Evolutionary conservation across 1,140 invertebrate genomes (phyloP).

Genomic region (Euura saliciscinereae): DNA sequence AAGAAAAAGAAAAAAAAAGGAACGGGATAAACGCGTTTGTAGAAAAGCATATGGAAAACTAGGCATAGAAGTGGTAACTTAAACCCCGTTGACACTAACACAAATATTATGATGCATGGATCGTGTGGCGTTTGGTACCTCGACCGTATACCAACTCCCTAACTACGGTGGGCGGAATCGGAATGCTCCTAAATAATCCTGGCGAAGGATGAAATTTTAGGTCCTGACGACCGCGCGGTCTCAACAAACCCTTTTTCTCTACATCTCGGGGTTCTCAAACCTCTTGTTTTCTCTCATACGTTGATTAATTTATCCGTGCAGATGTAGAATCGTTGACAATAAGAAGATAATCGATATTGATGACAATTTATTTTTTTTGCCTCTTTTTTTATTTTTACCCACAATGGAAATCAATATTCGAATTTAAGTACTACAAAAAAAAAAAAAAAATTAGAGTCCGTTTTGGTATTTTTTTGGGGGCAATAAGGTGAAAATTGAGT

Average conservation of each 20-base stretch:
- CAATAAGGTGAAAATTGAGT: not conserved
- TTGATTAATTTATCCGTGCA: too few species aligned
- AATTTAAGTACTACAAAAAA: not conserved
- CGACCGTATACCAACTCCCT: constrained; percentile 2
- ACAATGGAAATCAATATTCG: not conserved
- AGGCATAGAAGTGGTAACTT: constrained; percentile 37
- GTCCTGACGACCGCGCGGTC: not conserved
- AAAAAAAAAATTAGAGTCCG: not conserved
- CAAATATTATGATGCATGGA: constrained; percentile 50
- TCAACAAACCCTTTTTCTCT: too few species aligned
- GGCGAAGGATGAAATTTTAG: constrained; percentile 15
- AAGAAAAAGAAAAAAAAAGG: too few species aligned
- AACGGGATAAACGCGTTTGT: too few species aligned
- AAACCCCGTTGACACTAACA: constrained; percentile 42
- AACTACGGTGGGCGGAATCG: constrained; percentile 13
- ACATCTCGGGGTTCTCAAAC: too few species aligned
- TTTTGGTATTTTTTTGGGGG: not conserved
- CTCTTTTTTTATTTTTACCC: too few species aligned
- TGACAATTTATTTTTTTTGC: too few species aligned
- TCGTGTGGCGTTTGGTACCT: constrained; percentile 33
- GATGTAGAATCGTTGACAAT: too few species aligned
- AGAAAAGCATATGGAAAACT: not conserved
- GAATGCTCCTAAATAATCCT: constrained; percentile 45
- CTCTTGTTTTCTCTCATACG: too few species aligned
- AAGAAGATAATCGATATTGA: too few species aligned